A percentile compares a stretch with the other conserved stretches of the same genome.
phyloP scores from a whole-genome alignment of 2,888 invertebrate species.

The Hypolimnas misippus region DNA sequence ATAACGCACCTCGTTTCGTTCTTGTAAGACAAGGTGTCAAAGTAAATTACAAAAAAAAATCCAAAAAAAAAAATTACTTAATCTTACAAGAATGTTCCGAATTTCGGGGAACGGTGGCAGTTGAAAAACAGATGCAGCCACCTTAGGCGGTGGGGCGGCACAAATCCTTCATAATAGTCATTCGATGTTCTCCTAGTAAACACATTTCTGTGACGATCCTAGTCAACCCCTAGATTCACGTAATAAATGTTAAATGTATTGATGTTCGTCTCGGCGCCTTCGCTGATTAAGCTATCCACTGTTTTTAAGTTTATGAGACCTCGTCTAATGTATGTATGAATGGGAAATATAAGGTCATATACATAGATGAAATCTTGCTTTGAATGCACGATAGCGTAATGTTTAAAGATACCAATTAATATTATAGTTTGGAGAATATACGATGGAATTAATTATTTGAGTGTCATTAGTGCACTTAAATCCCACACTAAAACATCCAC shows the following conservation, averaged over 20 bases:
- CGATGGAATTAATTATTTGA: too few species aligned
- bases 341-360: background rate
- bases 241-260: slow-evolving; percentile 28
- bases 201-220: slow-evolving; percentile 72
- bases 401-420: too few species aligned
- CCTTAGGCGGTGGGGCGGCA: slow-evolving; percentile 60
- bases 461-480: too few species aligned
- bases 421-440: too few species aligned
- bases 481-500: too few species aligned
- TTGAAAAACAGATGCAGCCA: slow-evolving; percentile 21
- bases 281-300: slow-evolving; percentile 25
- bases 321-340: background rate
- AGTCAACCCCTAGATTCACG: slow-evolving; percentile 60
- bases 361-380: background rate
- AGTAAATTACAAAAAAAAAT: slow-evolving; percentile 19
- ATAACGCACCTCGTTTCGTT: slow-evolving; percentile 13
- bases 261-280: slow-evolving; percentile 20
- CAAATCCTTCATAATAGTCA: slow-evolving; percentile 57
- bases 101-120: slow-evolving; percentile 23
- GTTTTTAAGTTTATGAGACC: slow-evolving; percentile 10
- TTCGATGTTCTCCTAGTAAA: slow-evolving; percentile 61
- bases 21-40: slow-evolving; percentile 8
- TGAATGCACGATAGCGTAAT: too few species aligned
- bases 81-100: slow-evolving; percentile 18
- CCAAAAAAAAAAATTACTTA: slow-evolving; percentile 17